Evolutionary conservation across 2,888 invertebrate genomes (phyloP), one percentile per base, ranked within the genome.

Genomic region (Meganola albula): DNA sequence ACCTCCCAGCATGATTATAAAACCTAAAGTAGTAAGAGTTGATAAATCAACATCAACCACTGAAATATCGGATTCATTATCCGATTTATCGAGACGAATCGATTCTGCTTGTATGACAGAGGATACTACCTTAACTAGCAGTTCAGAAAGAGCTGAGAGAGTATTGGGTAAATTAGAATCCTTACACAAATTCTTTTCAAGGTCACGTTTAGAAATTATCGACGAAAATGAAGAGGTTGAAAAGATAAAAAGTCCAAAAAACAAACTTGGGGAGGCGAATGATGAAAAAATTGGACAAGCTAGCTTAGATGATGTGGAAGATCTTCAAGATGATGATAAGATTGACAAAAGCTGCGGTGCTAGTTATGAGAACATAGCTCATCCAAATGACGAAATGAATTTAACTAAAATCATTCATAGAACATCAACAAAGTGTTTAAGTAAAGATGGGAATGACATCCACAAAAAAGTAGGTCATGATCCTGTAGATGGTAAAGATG

Each of bases 31-130:
- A 0, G 36, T 64, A 1, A 74, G 54, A 64, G 61, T 84, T 0
- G 83, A 83, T 41, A 83, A 77, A 53, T 76, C 84, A 0, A 85
- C 85, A 0, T 85, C 85, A 0, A 85, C 85, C 1, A 74, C 76
- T 1, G 83, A 84, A 30, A 75, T 80, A 31, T 74, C 77, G 0
- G 80, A 83, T 31, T 77, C 82, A 0, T 42, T 74, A 12, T 76
- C 80, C 0, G 80, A 84, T 42, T 34, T 69, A 12, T 79, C 75
- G 1, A 72, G 48, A 42, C 53, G 74, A 40, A 67, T 77, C 12
- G 80, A 83, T 43, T 79, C 83, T 0, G 68, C 63, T 2, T 79
- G 77, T 27, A 76, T 74, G 66, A 84, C 84, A 0, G 85, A 85
- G 46, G 83, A 85, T 16, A 78, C 82, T 0, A 63, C 71, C 1